Base-by-base conservation (phyloP, 2,797 vertebrate genomes). In the Enteromius paludinosus region DNA sequence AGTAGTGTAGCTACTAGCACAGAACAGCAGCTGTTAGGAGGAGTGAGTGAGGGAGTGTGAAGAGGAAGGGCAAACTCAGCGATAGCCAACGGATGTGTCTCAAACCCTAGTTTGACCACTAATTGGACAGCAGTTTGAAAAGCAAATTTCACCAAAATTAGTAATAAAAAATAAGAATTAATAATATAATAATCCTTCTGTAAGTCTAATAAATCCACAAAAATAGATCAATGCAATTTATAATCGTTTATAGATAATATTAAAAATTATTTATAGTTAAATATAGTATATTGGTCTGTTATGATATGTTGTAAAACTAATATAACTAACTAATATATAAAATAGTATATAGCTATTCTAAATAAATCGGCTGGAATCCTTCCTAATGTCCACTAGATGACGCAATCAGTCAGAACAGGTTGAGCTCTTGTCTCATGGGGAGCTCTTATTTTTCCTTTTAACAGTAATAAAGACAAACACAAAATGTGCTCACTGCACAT, bases 11-110 rank as follows among this genome's bases (percentile, higher is more conserved):
- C 35, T 47, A 73, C 64, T 83, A 83, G 35, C 73, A 33, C 10
- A 30, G 18, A 5, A 49, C 25, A 82, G 72, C 72, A 69, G 81
- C 73, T 83, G 72, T 77, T 61, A 64, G 45, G 10, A 62, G 5
- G 10, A 62, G 5, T 30, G 38, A 62, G 5, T 28, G 35, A 28
- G n/a, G 52, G 77, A 38, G 52, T 14, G 54, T 35, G 28, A 52
- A 28, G 70, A 74, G 79, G 59, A 74, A 74, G 79, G 54, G 30
- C 49, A n/a, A 79, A 33, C 25, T 43, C 47, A 28, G 6, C 43
- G 43, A 66, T 11, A 78, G 45, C 28, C 38, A 70, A 10, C 65
- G 52, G 25, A 11, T 11, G 38, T 61, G 25, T 61, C 38, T 33
- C 52, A 47, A 61, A 33, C 1, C 11, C 3, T 12, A 54, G n/a